Conservation (phyloP, 2,797 vertebrate genomes). For the Austrolebias charrua region DNA sequence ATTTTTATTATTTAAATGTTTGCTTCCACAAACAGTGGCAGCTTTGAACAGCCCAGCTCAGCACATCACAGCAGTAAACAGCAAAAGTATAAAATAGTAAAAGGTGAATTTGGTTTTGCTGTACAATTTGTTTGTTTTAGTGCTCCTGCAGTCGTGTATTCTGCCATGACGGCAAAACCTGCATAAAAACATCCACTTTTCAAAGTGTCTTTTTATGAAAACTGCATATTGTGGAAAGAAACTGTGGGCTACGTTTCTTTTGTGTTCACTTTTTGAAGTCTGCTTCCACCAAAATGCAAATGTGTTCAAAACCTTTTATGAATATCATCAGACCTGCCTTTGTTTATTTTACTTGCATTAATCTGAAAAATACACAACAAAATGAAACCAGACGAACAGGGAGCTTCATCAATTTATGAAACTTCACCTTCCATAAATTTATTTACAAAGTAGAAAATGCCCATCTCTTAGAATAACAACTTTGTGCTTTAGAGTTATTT, state of each 20-base stretch:
- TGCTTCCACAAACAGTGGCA: neutral
- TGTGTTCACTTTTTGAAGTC: slow-evolving; percentile 3
- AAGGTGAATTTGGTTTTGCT: neutral
- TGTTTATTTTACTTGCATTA: neutral
- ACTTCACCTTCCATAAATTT: slow-evolving; percentile 17
- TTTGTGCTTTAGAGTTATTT: slow-evolving; percentile 29
- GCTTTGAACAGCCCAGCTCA: neutral
- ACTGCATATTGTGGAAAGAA: slow-evolving; percentile 1
- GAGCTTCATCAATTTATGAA: slow-evolving; percentile 16
- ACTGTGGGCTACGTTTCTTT: neutral
- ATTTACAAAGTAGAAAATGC: slow-evolving; percentile 18
- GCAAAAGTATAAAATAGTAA: neutral
- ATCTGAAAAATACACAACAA: slow-evolving; percentile 20
- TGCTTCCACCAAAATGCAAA: neutral
- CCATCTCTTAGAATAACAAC: slow-evolving; percentile 18
- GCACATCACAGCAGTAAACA: neutral
- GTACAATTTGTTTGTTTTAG: neutral
- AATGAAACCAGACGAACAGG: neutral
- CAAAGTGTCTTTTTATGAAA: slow-evolving; percentile 5
- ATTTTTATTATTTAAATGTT: neutral
- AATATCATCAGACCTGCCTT: neutral
- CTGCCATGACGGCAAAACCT: neutral
- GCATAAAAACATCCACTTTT: neutral
- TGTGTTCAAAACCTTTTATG: neutral
- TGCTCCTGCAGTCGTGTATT: no score